Evolutionary conservation across 2,113 vertebrate species (phyloP), one percentile per base, ranked within the genome.

Genomic region (Isichthys henryi): DNA sequence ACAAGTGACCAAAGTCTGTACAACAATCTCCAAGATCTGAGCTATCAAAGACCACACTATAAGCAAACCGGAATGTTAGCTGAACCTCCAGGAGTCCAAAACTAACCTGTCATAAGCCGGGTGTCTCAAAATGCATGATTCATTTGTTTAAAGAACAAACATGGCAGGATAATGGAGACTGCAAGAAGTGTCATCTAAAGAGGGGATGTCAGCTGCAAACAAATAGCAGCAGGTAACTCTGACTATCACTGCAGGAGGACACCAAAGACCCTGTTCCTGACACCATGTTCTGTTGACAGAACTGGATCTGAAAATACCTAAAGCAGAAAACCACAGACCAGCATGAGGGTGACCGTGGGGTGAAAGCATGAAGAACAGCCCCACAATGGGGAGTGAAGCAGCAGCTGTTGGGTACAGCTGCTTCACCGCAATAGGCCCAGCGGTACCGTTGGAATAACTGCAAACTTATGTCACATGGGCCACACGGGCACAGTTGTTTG

Each of bases 401-500:
- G n/a, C 90, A 90, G 90, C 88, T 91, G 91, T 86, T 19, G 56
- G 45, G 27, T 15, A 58, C 53, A 87, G 88, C 21, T 85, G 82
- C 43, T 46, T 19, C 35, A 43, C 74, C 15, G 5, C 74, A 39
- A 35, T n/a, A 19, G 35, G 35, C 74, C 62, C 74, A 39, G 19
- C 82, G 43, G 82, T 48, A 19, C 74, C 74, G 15, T 6, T 13
- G 5, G 35, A 15, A 35, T 39, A 6, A 15, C 74, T 80, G 74
- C 31, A 15, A 39, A 43, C 74, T 80, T 35, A 80, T 39, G 74
- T 43, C 35, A 80, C 74, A 35, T 19, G 82, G 21, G 82, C 46
- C 21, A 85, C 46, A 27, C 23, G 35, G 74, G 74, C 43, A 48
- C 87, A 70, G 43, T 74, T 88, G 87, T 31, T 74, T 74, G 23